phyloP scores from a whole-genome alignment of 2,888 invertebrate species.

The Andrena fulva region DNA sequence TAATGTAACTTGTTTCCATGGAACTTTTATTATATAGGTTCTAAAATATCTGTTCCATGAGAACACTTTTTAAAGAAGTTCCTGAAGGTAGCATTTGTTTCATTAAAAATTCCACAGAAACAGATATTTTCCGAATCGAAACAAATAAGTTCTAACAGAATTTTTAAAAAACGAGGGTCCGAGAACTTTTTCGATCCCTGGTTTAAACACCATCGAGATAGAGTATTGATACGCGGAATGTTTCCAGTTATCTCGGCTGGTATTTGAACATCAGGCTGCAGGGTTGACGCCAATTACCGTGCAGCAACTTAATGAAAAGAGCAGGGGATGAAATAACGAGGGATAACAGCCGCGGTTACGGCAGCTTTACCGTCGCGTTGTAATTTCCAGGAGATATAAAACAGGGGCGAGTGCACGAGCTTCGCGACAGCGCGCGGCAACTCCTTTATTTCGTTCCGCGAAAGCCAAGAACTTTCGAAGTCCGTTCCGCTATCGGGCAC shows the following conservation, averaged over 20 bases:
- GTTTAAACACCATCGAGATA: neutral
- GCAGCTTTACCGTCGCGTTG: conserved; percentile 12
- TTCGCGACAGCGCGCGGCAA: conserved; percentile 8
- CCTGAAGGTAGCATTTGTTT: no score
- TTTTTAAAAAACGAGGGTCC: no score
- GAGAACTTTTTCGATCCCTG: no score
- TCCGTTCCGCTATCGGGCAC: neutral
- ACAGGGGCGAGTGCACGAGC: neutral
- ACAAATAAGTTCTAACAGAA: no score
- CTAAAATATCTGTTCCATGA: no score
- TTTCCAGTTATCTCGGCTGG: neutral
- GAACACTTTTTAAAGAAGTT: no score
- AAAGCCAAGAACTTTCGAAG: conserved; percentile 22
- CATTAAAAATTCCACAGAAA: no score
- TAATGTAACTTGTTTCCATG: no score
- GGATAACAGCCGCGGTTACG: conserved; percentile 4
- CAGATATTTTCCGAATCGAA: no score
- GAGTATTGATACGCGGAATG: neutral
- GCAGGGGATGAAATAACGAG: conserved; percentile 7
- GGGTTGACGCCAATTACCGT: conserved; percentile 26
- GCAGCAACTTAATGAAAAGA: neutral
- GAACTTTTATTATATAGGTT: no score
- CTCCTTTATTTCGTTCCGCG: conserved; percentile 29
- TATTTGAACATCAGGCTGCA: neutral
- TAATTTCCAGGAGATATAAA: conserved; percentile 45